Conservation (phyloP, 2,113 vertebrate species). For the Psilopogon haemacephalus region DNA sequence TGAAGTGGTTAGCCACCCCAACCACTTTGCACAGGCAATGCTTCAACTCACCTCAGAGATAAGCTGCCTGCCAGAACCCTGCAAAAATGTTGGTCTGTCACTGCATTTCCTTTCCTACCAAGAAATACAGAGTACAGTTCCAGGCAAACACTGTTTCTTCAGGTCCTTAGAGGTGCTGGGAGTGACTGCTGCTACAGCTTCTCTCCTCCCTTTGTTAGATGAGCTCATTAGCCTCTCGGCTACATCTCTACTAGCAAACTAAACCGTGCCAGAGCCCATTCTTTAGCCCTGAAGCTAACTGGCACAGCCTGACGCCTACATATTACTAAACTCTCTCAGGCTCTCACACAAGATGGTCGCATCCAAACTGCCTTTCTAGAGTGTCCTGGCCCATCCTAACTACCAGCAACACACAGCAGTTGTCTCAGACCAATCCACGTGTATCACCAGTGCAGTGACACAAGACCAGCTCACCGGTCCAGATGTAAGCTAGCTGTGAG, state of each 20-base stretch:
- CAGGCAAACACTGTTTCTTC: background rate
- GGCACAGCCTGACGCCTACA: background rate
- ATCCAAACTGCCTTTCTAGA: constrained; percentile 3
- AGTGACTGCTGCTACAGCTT: background rate
- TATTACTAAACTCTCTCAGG: background rate
- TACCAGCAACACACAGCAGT: background rate
- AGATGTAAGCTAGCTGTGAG: background rate
- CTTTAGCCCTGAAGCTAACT: constrained; percentile 45
- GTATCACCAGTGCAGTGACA: background rate
- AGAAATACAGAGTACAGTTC: background rate
- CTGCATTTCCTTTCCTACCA: background rate
- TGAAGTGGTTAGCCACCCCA: background rate
- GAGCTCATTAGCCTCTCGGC: constrained; percentile 41
- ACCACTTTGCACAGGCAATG: background rate
- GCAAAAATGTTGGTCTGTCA: background rate
- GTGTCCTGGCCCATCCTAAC: background rate
- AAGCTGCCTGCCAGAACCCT: background rate
- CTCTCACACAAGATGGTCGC: background rate
- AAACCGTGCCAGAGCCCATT: constrained; percentile 11
- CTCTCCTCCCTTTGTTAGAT: background rate
- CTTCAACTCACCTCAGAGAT: background rate
- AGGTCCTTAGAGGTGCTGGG: background rate
- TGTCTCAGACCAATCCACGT: background rate
- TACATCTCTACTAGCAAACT: constrained; percentile 11
- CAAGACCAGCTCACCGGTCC: background rate